Conservation (phyloP, 1,140 invertebrate species). For the Palaemon carinicauda region DNA sequence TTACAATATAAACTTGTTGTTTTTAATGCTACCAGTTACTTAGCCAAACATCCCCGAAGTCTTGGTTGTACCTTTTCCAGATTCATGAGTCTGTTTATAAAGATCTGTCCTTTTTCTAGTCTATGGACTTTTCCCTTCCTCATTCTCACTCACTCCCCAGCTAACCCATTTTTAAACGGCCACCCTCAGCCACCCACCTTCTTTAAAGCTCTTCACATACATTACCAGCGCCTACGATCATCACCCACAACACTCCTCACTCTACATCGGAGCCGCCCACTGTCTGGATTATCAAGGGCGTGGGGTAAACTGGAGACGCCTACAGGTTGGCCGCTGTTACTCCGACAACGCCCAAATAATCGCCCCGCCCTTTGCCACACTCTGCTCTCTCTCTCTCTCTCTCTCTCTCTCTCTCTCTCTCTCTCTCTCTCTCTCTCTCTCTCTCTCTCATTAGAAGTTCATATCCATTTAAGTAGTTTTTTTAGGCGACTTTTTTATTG, state of each 20-base stretch:
- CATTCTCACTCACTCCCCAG: neutral
- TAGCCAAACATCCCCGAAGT: too few species aligned
- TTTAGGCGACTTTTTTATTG: too few species aligned
- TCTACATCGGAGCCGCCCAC: constrained; percentile 35
- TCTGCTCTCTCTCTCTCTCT: neutral
- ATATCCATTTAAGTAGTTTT: too few species aligned
- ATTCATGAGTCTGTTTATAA: too few species aligned
- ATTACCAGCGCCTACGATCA: neutral
- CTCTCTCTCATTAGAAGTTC: neutral
- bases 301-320: constrained; percentile 42
- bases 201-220: neutral
- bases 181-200: neutral
- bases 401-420: neutral
- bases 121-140: neutral
- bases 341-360: constrained; percentile 35
- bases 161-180: neutral
- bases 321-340: constrained; percentile 35
- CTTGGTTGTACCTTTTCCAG: too few species aligned
- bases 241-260: constrained; percentile 14
- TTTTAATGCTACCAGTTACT: too few species aligned
- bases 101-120: too few species aligned
- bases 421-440: neutral
- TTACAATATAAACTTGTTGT: too few species aligned
- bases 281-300: constrained; percentile 46
- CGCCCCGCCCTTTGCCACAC: constrained; percentile 11